Evolutionary conservation across 2,113 vertebrate species (phyloP).

Genomic region (Clarias magur): DNA sequence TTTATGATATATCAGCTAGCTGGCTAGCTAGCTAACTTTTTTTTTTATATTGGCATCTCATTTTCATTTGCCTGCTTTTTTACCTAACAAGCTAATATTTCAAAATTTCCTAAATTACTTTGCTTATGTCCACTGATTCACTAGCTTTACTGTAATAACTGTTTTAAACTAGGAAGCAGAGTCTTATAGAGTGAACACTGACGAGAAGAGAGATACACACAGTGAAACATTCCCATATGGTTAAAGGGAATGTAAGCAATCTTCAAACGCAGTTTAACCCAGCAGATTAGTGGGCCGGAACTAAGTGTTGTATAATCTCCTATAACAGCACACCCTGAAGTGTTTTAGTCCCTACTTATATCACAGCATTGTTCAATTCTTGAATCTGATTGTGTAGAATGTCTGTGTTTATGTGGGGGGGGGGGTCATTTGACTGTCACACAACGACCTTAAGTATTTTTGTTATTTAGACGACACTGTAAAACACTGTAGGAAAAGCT

Average conservation of each 20-base stretch:
- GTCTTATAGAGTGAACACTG: no score
- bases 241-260: not conserved
- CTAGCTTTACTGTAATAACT: no score
- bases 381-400: not conserved
- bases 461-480: not conserved
- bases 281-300: not conserved
- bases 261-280: not conserved
- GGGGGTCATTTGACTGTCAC: not conserved
- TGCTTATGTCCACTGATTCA: no score
- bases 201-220: not conserved
- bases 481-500: not conserved
- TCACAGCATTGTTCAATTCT: not conserved
- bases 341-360: not conserved
- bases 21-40: no score
- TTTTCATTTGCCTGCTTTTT: no score
- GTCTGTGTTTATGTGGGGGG: not conserved
- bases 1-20: not conserved
- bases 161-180: no score
- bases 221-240: not conserved
- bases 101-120: no score
- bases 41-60: not conserved
- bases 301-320: not conserved
- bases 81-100: no score
- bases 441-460: not conserved
- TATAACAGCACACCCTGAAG: not conserved